Evolutionary conservation across 2,797 vertebrate genomes (phyloP), one percentile per base, ranked within the genome.

Genomic region (Helicolenus hilgendorfi): DNA sequence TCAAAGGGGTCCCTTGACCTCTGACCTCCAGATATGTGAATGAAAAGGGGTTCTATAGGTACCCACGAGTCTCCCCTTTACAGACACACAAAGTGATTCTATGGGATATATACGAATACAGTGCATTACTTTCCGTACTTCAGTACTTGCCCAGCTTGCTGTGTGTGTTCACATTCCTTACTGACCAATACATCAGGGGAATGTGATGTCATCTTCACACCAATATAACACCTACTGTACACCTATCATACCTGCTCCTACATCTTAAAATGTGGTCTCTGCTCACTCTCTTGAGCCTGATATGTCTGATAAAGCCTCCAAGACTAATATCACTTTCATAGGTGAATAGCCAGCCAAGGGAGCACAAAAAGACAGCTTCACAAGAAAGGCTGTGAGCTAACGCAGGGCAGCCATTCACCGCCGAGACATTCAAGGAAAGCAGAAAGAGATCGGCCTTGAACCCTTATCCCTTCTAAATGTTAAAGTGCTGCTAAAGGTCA

Each of bases 401-500:
- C 11, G 31, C 36, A 11, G 84, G 72, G 76, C 60, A 29, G 53
- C 76, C 77, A 69, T 73, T 84, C 79, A 68, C 60, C 36, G 35
- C 20, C 1, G 2, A 81, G 74, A 81, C 77, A 62, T 78, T 88
- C 24, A 27, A 9, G 58, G 7, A 8, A 60, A 75, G 26, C 36
- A 74, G 71, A 70, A 65, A 56, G 59, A 55, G 56, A 67, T 26
- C 3, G 2, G 56, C 24, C 27, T 71, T 79, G 45, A 76, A 85
- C 29, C 60, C 55, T 72, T n/a, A 36, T 77, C 24, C 69, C n/a
- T 41, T 73, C 41, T 77, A 88, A 90, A 93, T 89, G 86, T 90
- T 86, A 77, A 86, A 81, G 71, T 80, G 31, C 53, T 80, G 31
- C 73, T 70, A 69, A 91, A 91, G 82, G 88, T 91, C 87, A 84